These are phyloP conservation scores for Gambusia holbrooki DNA, from an alignment of 2,113 vertebrate genomes.

Conservation along the genomic window DNA sequence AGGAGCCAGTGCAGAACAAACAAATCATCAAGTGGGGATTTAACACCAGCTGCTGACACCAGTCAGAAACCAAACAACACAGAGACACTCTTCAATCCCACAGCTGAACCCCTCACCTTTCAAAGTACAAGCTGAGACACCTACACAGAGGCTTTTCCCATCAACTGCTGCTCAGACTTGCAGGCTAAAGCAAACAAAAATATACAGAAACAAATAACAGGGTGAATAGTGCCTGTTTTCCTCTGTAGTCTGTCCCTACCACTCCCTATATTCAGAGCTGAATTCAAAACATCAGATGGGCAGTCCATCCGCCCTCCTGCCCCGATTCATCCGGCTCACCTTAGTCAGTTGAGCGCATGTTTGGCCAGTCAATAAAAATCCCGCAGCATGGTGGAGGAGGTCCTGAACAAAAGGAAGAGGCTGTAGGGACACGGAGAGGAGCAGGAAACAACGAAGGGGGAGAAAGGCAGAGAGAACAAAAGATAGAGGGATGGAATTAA, in stretches of 20 bases:
- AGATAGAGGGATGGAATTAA: constrained; percentile 50
- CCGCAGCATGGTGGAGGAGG: constrained; percentile 67
- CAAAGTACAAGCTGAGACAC: constrained; percentile 34
- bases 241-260: constrained; percentile 8
- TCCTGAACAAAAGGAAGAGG: constrained; percentile 53
- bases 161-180: constrained; percentile 40
- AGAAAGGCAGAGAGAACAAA: constrained; percentile 41
- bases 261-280: constrained; percentile 35
- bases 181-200: constrained; percentile 12
- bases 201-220: constrained; percentile 34
- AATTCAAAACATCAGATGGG: neutral
- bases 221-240: neutral
- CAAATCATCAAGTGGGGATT: constrained; percentile 11
- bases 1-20: constrained; percentile 33
- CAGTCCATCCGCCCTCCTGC: constrained; percentile 5
- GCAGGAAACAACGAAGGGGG: constrained; percentile 11
- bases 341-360: constrained; percentile 63
- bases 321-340: constrained; percentile 64
- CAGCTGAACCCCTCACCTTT: constrained; percentile 50
- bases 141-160: constrained; percentile 15
- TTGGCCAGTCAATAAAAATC: constrained; percentile 69
- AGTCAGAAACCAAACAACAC: constrained; percentile 22
- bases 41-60: constrained; percentile 37
- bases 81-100: constrained; percentile 43
- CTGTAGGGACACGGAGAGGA: constrained; percentile 20